phyloP scores from a whole-genome alignment of 1,140 invertebrate species.

The Procambarus virginalis region DNA sequence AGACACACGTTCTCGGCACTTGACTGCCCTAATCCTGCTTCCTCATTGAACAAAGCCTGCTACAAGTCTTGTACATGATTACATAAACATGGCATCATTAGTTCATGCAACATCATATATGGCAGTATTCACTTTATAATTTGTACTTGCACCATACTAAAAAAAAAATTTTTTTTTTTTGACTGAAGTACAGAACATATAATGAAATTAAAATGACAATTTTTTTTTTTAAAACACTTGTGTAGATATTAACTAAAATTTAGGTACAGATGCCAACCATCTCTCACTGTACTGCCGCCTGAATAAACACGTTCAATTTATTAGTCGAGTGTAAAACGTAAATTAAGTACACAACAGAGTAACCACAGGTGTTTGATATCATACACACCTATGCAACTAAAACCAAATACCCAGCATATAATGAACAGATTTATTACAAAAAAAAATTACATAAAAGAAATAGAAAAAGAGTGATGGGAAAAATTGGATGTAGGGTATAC shows the following conservation, averaged over 20 bases:
- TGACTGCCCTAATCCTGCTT: background rate
- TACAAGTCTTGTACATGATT: constrained; percentile 7
- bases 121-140: constrained; percentile 12
- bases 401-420: constrained; percentile 59
- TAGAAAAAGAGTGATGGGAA: constrained; percentile 44
- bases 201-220: background rate
- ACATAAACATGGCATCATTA: background rate
- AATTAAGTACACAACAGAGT: constrained; percentile 50
- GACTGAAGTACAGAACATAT: background rate
- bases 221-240: background rate
- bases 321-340: constrained; percentile 25
- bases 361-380: constrained; percentile 11
- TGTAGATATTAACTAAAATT: constrained; percentile 14
- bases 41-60: background rate
- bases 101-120: background rate
- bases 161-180: background rate
- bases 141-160: constrained; percentile 8
- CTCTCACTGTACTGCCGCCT: background rate
- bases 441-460: constrained; percentile 51
- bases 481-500: constrained; percentile 39
- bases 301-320: background rate
- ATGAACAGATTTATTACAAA: constrained; percentile 24
- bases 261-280: background rate
- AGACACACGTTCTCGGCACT: too few relatives aligned
- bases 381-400: constrained; percentile 19